A percentile compares a stretch with the other conserved stretches of the same genome.
Conservation (phyloP, 1,140 invertebrate genomes). For the Phymastichus coffea region DNA sequence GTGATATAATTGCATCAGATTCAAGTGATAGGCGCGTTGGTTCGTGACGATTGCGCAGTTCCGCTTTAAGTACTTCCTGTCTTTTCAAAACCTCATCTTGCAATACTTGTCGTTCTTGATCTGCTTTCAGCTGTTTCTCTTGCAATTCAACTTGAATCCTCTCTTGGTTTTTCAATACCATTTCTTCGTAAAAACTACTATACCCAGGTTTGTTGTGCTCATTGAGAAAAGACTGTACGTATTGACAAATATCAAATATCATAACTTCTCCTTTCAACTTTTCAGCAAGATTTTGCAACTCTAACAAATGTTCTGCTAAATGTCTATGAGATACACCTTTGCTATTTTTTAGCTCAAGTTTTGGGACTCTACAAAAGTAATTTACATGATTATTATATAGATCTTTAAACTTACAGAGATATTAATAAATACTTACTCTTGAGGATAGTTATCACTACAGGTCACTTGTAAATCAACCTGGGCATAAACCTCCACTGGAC, state of each 20-base stretch:
- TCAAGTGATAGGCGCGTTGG: constrained; percentile 37
- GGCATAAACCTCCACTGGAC: constrained; percentile 62
- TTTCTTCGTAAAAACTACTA: constrained; percentile 81
- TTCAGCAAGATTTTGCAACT: constrained; percentile 61
- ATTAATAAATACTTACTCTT: constrained; percentile 60
- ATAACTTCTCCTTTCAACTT: constrained; percentile 71
- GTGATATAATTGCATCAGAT: constrained; percentile 34
- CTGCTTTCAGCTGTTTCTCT: constrained; percentile 63
- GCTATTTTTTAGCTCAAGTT: constrained; percentile 64
- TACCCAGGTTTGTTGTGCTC: constrained; percentile 71
- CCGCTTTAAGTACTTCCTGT: constrained; percentile 66
- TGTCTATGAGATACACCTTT: constrained; percentile 69
- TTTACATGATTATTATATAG: constrained; percentile 18
- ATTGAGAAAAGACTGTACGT: constrained; percentile 70
- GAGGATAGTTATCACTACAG: constrained; percentile 70
- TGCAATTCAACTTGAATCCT: constrained; percentile 62
- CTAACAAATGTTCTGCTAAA: constrained; percentile 57
- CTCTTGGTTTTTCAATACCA: constrained; percentile 68
- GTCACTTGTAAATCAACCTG: constrained; percentile 69
- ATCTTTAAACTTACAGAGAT: not conserved
- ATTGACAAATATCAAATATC: constrained; percentile 72
- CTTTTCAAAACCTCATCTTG: constrained; percentile 69
- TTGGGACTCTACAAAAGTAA: constrained; percentile 56
- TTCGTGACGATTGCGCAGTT: constrained; percentile 54
- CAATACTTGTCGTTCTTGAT: constrained; percentile 63